phyloP scores from a whole-genome alignment of 2,888 invertebrate species.

The Drosophila tripunctata region DNA sequence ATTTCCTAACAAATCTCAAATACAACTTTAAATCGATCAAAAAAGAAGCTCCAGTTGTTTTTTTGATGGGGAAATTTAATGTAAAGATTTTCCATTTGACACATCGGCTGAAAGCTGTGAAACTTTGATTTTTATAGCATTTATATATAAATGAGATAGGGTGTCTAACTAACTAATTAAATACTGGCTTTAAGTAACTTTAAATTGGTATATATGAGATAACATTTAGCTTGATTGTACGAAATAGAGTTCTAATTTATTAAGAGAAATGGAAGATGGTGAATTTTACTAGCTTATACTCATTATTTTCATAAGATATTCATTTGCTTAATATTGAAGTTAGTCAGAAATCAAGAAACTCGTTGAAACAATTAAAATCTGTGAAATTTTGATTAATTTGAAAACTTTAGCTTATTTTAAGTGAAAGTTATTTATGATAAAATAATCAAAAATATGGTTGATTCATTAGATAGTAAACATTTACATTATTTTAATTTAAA shows the following conservation, averaged over 20 bases:
- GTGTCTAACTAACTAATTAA: background rate
- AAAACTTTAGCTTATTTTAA: no score
- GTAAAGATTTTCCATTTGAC: constrained; percentile 26
- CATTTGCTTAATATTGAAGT: no score
- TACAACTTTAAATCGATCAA: background rate
- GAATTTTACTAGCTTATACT: background rate
- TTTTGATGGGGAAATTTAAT: constrained; percentile 11
- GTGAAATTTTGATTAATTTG: no score
- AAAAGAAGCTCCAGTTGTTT: constrained; percentile 9
- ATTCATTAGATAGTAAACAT: no score
- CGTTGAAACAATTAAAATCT: no score
- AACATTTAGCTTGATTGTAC: background rate
- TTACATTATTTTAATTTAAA: no score
- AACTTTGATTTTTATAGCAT: constrained; percentile 20
- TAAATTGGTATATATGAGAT: background rate
- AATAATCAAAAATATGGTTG: no score
- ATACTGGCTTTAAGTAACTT: background rate
- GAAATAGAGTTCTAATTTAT: background rate
- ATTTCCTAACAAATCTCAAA: constrained; percentile 26
- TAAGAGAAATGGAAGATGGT: background rate
- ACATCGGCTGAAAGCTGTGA: constrained; percentile 23
- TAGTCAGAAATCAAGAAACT: background rate
- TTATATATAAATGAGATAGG: background rate
- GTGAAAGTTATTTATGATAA: no score
- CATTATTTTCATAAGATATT: background rate